These are phyloP conservation scores for Sinella curviseta DNA, from an alignment of 1,140 invertebrate genomes.

Conservation along the genomic window DNA sequence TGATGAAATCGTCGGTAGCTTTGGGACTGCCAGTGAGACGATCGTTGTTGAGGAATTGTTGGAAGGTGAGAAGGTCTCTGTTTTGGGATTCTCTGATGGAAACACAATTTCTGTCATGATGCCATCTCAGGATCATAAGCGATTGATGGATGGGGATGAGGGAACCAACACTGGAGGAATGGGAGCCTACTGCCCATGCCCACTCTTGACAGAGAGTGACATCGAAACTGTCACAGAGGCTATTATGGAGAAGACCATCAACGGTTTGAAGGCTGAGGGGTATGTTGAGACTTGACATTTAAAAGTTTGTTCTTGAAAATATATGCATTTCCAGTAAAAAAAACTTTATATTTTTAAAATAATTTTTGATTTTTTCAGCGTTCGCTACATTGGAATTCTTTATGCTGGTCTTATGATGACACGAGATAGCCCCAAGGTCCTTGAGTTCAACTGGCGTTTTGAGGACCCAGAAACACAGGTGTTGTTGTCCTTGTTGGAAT, in stretches of 20 bases:
- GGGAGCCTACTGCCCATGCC: conserved; percentile 94
- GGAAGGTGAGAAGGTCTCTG: conserved; percentile 89
- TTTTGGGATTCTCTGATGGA: conserved; percentile 90
- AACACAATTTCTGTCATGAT: conserved; percentile 77
- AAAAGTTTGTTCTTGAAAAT: too few species aligned
- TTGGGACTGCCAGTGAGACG: conserved; percentile 77
- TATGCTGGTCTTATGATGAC: conserved; percentile 97
- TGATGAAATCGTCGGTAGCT: conserved; percentile 74
- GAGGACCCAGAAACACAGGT: conserved; percentile 98
- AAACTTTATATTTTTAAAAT: too few species aligned
- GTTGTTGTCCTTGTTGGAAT: conserved; percentile 79
- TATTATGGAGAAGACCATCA: conserved; percentile 76
- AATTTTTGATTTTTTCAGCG: conserved; percentile 38
- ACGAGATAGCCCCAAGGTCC: conserved; percentile 78
- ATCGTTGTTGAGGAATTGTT: conserved; percentile 89
- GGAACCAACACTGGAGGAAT: conserved; percentile 98
- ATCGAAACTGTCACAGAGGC: conserved; percentile 68
- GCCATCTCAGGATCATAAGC: conserved; percentile 93
- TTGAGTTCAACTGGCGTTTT: conserved; percentile 97
- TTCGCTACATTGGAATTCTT: conserved; percentile 69
- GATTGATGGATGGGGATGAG: conserved; percentile 77
- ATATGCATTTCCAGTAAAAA: too few species aligned
- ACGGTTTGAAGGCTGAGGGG: conserved; percentile 75
- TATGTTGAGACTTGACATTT: conserved; percentile 52
- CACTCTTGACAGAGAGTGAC: conserved; percentile 67